Base-by-base conservation (phyloP, 1,140 invertebrate species). In the Drosophila pseudoananassae region DNA sequence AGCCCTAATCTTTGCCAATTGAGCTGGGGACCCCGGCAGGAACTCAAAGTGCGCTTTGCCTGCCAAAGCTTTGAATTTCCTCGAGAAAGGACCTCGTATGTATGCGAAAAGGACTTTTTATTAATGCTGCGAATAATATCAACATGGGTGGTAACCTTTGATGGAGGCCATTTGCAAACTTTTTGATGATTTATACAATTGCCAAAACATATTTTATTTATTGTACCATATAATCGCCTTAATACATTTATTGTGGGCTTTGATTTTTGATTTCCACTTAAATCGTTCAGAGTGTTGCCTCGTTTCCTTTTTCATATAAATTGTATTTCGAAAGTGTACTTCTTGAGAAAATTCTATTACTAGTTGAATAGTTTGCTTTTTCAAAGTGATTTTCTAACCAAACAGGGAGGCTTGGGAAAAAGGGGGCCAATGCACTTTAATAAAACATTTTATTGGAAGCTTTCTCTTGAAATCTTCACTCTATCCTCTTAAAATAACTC, bases 241-340 rank as follows among this genome's bases (percentile, higher is more conserved):
- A 65, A 63, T 31, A 55, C 0, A 45, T 52, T 64, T 31, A 0
- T 27, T 14, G 9, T 8, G 4, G 1, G 0, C 3, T 49, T 49
- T 17, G n/a, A 46, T 55, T 17, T 17, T 5, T 12, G 7, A 33
- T 50, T 50, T 7, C 9, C 10, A 9, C 40, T 43, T 43, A n/a
- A 36, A 36, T 12, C 33, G 33, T 36, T 36, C 33, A 36, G 25
- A 27, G 25, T 27, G 10, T 36, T 36, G 33, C 33, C 33, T 43
- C 14, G 46, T 59, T 59, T 82, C 46, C 57, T 82, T 77, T 64
- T 82, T 82, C 73, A 82, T 77, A 68, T 27, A 7, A 27, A 27
- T 27, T 27, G 25, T 27, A 27, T 27, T 27, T 27, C 6, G 25
- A 27, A 7, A 6, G 25, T 27, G 25, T 27, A 27, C 25, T 27